Evolutionary conservation across 2,113 vertebrate species (phyloP).

Genomic region (Pachycephala philippinensis): DNA sequence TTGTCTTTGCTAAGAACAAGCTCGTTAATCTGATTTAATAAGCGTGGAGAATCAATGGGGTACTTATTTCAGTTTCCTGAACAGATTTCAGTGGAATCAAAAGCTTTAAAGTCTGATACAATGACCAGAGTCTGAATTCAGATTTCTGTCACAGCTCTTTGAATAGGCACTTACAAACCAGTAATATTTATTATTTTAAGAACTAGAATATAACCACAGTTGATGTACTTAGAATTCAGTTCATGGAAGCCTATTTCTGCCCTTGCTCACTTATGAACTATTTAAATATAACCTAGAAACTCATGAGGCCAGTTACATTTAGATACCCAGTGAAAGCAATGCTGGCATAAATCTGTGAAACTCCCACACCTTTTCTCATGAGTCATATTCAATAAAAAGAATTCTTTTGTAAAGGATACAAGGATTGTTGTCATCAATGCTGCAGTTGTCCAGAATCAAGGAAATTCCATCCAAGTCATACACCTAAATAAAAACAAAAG

Average conservation of each 20-base stretch:
- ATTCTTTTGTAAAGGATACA: conserved; percentile 87
- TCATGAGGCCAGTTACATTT: not conserved
- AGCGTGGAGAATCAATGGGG: not conserved
- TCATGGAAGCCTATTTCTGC: not conserved
- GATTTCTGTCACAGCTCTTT: not conserved
- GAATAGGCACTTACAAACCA: not conserved
- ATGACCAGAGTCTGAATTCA: not conserved
- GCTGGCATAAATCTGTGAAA: not conserved
- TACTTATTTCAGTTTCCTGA: not conserved
- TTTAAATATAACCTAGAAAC: not conserved
- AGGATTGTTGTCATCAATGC: conserved; percentile 91
- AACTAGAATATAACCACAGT: not conserved
- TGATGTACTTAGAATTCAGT: not conserved
- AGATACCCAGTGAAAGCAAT: not conserved
- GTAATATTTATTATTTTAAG: not conserved
- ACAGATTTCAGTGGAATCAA: not conserved
- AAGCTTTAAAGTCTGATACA: not conserved
- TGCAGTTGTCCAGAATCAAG: conserved; percentile 93
- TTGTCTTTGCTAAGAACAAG: not conserved
- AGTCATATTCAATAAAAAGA: not conserved
- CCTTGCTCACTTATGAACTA: not conserved
- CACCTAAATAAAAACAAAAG: conserved; percentile 72
- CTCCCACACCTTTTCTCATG: not conserved
- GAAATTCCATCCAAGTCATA: conserved; percentile 88
- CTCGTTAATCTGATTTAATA: not conserved